A percentile compares a stretch with the other conserved stretches of the same genome.
phyloP scores from a whole-genome alignment of 2,797 vertebrate species.

The Bradypus variegatus region DNA sequence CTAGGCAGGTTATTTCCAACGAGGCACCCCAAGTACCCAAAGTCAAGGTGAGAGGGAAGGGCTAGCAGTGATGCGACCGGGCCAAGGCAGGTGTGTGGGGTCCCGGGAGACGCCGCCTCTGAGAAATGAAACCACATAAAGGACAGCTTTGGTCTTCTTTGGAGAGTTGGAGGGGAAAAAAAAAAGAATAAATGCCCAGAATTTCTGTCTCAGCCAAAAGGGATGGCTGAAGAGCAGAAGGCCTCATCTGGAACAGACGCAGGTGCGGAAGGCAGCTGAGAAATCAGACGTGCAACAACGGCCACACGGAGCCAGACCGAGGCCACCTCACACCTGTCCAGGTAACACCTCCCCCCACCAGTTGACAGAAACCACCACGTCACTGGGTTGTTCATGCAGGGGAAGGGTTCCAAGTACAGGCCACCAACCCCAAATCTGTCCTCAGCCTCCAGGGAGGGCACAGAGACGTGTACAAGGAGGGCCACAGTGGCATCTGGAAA shows the following conservation, averaged over 20 bases:
- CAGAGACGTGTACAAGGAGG: neutral
- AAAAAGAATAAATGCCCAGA: neutral
- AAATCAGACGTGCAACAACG: conserved; percentile 59
- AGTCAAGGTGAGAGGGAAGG: neutral
- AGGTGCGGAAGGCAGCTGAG: conserved; percentile 54
- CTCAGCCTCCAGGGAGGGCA: neutral
- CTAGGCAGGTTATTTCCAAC: neutral
- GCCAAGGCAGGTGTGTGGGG: neutral
- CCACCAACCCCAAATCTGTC: neutral
- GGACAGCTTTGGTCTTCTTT: neutral
- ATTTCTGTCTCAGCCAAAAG: neutral
- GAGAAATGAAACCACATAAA: neutral
- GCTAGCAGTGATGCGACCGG: neutral
- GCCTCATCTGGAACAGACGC: too few relatives aligned
- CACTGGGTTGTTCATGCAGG: neutral
- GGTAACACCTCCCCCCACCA: conserved; percentile 62
- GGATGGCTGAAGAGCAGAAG: too few relatives aligned
- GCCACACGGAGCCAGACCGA: conserved; percentile 47
- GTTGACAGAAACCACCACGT: conserved; percentile 52
- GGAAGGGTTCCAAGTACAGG: neutral
- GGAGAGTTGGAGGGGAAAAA: neutral
- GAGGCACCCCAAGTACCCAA: rapidly evolving
- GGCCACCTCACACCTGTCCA: conserved; percentile 70
- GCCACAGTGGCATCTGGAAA: rapidly evolving
- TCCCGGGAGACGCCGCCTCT: neutral